phyloP scores from a whole-genome alignment of 2,113 vertebrate species.

The Nothobranchius furzeri region DNA sequence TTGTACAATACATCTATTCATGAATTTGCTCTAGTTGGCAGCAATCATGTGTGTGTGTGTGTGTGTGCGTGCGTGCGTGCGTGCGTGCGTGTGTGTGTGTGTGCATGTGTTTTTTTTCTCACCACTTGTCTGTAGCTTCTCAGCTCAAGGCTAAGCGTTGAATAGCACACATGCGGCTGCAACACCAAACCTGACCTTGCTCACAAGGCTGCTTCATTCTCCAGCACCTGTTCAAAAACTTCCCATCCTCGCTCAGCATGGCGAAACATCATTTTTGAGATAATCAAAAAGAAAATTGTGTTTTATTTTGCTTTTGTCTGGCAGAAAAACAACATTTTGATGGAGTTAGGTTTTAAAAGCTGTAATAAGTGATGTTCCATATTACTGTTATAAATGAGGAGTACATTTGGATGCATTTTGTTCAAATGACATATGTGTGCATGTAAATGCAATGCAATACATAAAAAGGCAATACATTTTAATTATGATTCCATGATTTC shows the following conservation, averaged over 20 bases:
- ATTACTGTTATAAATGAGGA: too few species aligned
- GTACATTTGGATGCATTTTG: not conserved
- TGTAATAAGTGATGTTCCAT: not conserved
- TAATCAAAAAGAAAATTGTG: conserved; percentile 2
- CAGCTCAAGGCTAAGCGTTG: conserved; percentile 64
- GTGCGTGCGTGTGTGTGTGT: too few species aligned
- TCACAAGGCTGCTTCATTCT: conserved; percentile 37
- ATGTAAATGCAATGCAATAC: too few species aligned
- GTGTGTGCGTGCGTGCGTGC: not conserved
- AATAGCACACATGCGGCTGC: conserved; percentile 60
- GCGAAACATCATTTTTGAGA: not conserved
- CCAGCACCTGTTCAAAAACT: conserved; percentile 30
- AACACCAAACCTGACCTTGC: conserved; percentile 41
- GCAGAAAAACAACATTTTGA: not conserved
- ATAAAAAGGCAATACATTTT: too few species aligned
- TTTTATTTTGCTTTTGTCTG: not conserved
- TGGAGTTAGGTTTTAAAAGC: not conserved
- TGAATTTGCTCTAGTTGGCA: conserved; percentile 4
- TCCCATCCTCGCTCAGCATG: not conserved
- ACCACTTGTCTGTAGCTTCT: conserved; percentile 23
- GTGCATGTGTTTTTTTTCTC: not conserved
- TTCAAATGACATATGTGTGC: not conserved
- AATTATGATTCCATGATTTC: too few species aligned
- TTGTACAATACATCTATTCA: conserved; percentile 18
- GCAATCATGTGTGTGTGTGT: conserved; percentile 16